A percentile compares a stretch with the other conserved stretches of the same genome.
Conservation (phyloP, 2,797 vertebrate genomes). For the Hydrolagus colliei region DNA sequence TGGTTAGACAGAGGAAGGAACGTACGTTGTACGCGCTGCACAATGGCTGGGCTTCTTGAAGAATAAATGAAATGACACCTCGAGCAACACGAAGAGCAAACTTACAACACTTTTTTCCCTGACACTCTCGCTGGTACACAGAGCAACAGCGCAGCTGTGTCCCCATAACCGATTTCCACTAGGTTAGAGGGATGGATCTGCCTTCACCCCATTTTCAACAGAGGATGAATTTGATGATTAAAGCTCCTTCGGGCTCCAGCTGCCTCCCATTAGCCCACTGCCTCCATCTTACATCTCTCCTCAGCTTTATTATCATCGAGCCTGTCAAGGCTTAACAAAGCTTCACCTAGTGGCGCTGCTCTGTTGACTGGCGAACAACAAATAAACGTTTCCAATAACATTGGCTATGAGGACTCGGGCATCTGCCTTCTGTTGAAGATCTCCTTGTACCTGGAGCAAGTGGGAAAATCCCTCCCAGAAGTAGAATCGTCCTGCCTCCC, state of each 20-base stretch:
- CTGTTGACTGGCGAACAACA: background rate
- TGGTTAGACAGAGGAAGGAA: too few relatives aligned
- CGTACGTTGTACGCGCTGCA: too few relatives aligned
- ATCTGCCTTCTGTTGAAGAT: too few relatives aligned
- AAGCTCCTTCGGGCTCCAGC: background rate
- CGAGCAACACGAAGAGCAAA: too few relatives aligned
- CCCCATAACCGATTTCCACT: background rate
- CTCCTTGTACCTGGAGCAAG: background rate
- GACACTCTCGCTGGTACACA: background rate
- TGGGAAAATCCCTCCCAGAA: background rate
- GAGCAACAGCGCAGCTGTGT: background rate
- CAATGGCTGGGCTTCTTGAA: too few relatives aligned
- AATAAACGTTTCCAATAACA: background rate
- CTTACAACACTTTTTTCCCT: background rate
- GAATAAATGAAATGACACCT: too few relatives aligned
- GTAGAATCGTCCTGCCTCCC: background rate
- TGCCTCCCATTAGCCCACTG: background rate
- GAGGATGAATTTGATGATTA: conserved; percentile 18
- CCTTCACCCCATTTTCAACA: background rate
- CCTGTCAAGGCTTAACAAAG: background rate
- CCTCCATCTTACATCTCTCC: background rate
- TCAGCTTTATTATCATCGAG: background rate
- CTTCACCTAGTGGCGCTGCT: background rate
- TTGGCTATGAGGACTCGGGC: background rate
- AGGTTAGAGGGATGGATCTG: background rate